Evolutionary conservation across 1,140 invertebrate genomes (phyloP).

Genomic region (Drosophila albomicans): DNA sequence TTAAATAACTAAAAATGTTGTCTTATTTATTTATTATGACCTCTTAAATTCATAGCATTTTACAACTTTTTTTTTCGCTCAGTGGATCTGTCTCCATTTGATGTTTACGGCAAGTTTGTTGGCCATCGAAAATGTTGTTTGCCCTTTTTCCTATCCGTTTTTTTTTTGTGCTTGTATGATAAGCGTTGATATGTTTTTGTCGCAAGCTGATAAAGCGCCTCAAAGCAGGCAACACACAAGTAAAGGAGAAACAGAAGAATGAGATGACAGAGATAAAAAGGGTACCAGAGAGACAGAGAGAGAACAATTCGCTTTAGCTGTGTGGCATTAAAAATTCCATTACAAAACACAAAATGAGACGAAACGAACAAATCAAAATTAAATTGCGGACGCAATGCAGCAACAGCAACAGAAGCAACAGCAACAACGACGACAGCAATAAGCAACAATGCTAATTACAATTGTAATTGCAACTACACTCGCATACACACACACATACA

Average conservation of each 20-base stretch:
- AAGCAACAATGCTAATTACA: slow-evolving; percentile 73
- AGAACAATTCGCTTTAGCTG: background rate
- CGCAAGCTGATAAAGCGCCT: slow-evolving; percentile 38
- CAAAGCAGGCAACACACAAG: slow-evolving; percentile 16
- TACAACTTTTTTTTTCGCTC: background rate
- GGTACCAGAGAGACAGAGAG: background rate
- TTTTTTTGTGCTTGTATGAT: slow-evolving; percentile 24
- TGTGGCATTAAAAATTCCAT: slow-evolving; percentile 77
- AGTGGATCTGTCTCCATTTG: slow-evolving; percentile 2
- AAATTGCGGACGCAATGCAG: slow-evolving; percentile 64
- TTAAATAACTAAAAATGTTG: too few species aligned
- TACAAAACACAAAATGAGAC: slow-evolving; percentile 66
- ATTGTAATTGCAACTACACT: slow-evolving; percentile 71
- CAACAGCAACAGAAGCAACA: slow-evolving; percentile 25
- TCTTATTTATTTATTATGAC: too few species aligned
- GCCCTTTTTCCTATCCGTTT: background rate
- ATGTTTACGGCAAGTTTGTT: slow-evolving; percentile 8
- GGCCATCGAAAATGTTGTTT: slow-evolving; percentile 28
- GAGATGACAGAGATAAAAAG: background rate
- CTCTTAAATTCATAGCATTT: too few species aligned
- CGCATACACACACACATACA: slow-evolving; percentile 18
- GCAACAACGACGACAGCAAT: slow-evolving; percentile 39
- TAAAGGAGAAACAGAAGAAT: background rate
- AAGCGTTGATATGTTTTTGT: slow-evolving; percentile 43
- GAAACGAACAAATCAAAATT: slow-evolving; percentile 82